Evolutionary conservation across 2,797 vertebrate species (phyloP), one percentile per base, ranked within the genome.

Genomic region (Acrocephalus scirpaceus): DNA sequence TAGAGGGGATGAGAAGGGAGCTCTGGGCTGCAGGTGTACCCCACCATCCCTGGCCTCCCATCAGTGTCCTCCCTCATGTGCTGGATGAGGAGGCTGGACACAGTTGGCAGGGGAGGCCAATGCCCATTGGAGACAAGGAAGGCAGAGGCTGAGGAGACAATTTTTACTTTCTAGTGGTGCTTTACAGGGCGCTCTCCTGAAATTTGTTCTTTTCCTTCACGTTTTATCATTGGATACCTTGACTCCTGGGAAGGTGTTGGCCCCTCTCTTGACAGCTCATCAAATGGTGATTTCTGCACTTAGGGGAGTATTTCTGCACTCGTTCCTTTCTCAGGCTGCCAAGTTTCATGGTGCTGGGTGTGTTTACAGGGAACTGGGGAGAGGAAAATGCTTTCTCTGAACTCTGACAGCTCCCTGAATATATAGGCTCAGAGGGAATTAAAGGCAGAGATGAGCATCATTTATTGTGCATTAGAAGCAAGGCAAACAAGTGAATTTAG

Each of bases 91-190:
- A 56, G 27, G 51, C 69, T 86, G 76, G 29, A 66, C 42, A 8
- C 15, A 48, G 29, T 29, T 11, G 4, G 2, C 29, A 22, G 5
- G 13, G 21, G 16, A 50, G 53, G 47, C 19, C 74, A 48, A 7
- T 7, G 8, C 22, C 40, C 0, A 0, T 1, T 5, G 40, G 11
- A 69, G 40, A 48, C 4, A 4, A 3, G 38, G 27, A 45, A 34
- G 40, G 44, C 58, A 54, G 44, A 50, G 6, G 44, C 58, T 58
- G 44, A 50, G 6, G 66, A 48, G 53, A 42, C 42, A 21, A 2
- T 19, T 78, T 67, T 72, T 20, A 8, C 34, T 82, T 78, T 57
- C 38, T 26, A 30, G 54, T 23, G 29, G 13, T 65, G 34, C 45
- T 71, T 5, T 34, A 19, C 7, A 20, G 36, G 48, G 42, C 6